These are phyloP conservation scores for Trachelus troglodyta DNA, from an alignment of 2,888 invertebrate species.

Conservation along the genomic window DNA sequence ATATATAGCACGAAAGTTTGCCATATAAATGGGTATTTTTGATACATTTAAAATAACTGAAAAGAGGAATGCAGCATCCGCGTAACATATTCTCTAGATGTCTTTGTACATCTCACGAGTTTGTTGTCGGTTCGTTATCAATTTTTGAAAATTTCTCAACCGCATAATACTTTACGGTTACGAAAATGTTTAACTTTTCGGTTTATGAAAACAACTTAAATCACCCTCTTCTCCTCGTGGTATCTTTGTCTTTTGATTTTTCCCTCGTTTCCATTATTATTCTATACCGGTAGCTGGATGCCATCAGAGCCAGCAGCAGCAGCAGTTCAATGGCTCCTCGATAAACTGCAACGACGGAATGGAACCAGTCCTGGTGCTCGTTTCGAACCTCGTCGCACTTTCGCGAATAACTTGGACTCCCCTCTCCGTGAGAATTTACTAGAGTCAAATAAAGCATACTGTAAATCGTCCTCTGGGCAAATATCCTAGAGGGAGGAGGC, in stretches of 20 bases:
- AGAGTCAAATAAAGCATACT: neutral
- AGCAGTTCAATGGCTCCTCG: neutral
- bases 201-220: neutral
- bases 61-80: neutral
- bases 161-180: neutral
- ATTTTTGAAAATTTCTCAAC: constrained; percentile 11
- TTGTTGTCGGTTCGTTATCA: constrained; percentile 32
- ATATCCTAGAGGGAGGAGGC: neutral
- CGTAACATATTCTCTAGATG: constrained; percentile 10
- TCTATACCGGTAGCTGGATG: neutral
- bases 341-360: neutral
- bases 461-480: neutral
- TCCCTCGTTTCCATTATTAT: neutral
- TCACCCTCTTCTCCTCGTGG: neutral
- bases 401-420: neutral
- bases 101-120: constrained; percentile 17
- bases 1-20: too few relatives aligned
- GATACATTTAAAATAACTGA: neutral
- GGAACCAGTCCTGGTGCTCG: neutral
- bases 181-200: neutral
- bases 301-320: neutral
- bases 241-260: neutral
- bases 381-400: neutral
- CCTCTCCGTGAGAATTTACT: neutral
- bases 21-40: too few relatives aligned